Conservation (phyloP, 2,797 vertebrate species). For the Pygocentrus nattereri region DNA sequence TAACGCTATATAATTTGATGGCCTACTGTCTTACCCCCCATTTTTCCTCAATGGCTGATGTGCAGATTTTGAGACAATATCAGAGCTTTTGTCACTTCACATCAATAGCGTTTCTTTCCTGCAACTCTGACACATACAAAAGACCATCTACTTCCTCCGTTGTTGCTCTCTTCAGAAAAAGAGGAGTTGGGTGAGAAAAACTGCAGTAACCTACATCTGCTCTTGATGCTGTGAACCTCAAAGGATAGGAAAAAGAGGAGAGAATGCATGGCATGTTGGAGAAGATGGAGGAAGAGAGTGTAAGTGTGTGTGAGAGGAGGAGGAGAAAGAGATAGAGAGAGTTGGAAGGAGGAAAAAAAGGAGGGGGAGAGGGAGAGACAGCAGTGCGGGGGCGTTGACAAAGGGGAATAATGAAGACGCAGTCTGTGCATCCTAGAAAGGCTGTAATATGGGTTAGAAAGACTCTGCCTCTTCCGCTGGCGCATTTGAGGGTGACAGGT, state of each 20-base stretch:
- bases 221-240: conserved; percentile 45
- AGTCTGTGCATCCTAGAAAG: conserved; percentile 48
- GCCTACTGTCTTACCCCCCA: not conserved
- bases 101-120: conserved; percentile 37
- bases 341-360: not conserved
- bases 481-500: conserved; percentile 37
- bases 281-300: conserved; percentile 17
- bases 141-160: conserved; percentile 16
- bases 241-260: conserved; percentile 30
- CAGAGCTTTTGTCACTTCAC: conserved; percentile 25
- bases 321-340: conserved; percentile 21
- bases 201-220: conserved; percentile 51
- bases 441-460: conserved; percentile 55
- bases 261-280: conserved; percentile 34
- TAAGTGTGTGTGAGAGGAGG: not conserved
- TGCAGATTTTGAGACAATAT: conserved; percentile 36
- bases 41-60: conserved; percentile 8
- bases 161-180: conserved; percentile 12
- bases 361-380: conserved; percentile 12
- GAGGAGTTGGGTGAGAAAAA: conserved; percentile 23
- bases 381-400: conserved; percentile 49
- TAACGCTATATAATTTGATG: not conserved
- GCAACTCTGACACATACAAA: conserved; percentile 27
- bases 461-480: conserved; percentile 37
- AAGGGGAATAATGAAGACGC: conserved; percentile 60